phyloP scores from a whole-genome alignment of 2,888 invertebrate species.

The Drosophila nr. perissopoda region DNA sequence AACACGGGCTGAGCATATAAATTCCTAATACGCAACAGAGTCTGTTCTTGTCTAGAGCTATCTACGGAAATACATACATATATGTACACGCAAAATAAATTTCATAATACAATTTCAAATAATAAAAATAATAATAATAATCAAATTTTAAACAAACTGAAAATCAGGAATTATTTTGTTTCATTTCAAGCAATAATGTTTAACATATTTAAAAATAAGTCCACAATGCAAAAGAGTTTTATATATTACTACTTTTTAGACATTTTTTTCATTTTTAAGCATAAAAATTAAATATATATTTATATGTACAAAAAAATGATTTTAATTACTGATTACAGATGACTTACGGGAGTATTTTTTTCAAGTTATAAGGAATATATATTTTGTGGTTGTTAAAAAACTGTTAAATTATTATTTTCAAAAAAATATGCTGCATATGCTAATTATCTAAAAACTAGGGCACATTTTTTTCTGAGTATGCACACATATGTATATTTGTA shows the following conservation, averaged over 20 bases:
- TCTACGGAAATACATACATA: conserved; percentile 17
- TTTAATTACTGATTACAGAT: background rate
- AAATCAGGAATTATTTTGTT: background rate
- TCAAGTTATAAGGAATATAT: background rate
- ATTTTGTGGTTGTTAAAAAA: background rate
- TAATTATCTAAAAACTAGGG: background rate
- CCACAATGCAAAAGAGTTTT: background rate
- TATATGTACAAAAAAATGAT: background rate
- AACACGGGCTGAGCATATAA: conserved; percentile 59
- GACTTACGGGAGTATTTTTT: background rate
- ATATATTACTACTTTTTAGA: background rate
- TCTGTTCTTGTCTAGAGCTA: conserved; percentile 30
- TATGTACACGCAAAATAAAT: background rate
- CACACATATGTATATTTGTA: background rate
- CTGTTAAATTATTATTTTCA: background rate
- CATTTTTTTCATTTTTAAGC: background rate
- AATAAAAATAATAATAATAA: too few species aligned
- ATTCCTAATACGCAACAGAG: conserved; percentile 75
- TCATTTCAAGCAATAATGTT: background rate
- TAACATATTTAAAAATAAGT: background rate
- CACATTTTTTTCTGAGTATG: background rate
- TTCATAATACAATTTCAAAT: background rate
- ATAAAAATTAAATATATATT: background rate
- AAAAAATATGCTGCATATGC: background rate
- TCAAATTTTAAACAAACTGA: background rate